A percentile compares a stretch with the other conserved stretches of the same genome.
phyloP scores from a whole-genome alignment of 2,113 vertebrate genomes.

The Chloropsis hardwickii region DNA sequence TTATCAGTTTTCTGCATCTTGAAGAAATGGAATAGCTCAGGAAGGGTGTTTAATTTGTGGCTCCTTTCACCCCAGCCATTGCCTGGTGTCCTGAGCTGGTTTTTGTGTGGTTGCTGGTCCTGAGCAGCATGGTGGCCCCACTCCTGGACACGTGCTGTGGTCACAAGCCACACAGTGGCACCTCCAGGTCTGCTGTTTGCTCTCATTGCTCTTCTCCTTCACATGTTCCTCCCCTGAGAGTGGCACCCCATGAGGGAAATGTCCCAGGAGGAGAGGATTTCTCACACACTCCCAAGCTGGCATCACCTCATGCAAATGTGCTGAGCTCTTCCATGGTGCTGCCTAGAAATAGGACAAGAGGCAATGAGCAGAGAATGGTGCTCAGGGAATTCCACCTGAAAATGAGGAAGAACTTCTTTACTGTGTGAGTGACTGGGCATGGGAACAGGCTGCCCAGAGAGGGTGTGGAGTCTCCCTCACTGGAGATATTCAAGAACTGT shows the following conservation, averaged over 20 bases:
- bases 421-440: not conserved
- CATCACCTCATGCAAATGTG: not conserved
- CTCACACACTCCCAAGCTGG: rapidly evolving
- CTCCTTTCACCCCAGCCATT: not conserved
- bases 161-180: not conserved
- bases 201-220: not conserved
- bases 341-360: not conserved
- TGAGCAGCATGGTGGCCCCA: rapidly evolving
- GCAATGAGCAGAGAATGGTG: not conserved
- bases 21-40: not conserved
- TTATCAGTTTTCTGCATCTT: not conserved
- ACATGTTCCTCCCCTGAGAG: not conserved
- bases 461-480: not conserved
- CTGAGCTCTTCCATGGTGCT: not conserved
- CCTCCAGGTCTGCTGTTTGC: not conserved
- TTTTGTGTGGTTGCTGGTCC: not conserved
- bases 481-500: too few species aligned
- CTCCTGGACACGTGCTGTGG: not conserved
- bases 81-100: not conserved
- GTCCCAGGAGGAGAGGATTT: not conserved
- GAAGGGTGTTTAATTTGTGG: not conserved
- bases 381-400: not conserved
- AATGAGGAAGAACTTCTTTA: not conserved
- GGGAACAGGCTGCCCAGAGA: not conserved
- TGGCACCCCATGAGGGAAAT: not conserved